Base-by-base conservation (phyloP, 2,113 vertebrate species). In the Setophaga coronata region DNA sequence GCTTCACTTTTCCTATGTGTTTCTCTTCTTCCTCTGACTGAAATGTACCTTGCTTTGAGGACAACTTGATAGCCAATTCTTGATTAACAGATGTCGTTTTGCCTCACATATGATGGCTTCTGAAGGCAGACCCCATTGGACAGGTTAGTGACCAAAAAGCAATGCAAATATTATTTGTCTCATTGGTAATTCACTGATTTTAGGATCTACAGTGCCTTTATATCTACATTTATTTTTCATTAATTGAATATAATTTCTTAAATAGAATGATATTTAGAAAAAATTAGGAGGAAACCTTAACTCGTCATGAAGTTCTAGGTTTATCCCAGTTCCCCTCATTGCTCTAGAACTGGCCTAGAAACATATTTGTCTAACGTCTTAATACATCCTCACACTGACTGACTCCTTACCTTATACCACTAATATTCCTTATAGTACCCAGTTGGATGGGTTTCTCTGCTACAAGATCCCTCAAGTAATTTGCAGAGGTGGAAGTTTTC, bases 161-260 rank as follows among this genome's bases (percentile, higher is more conserved):
- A 71, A 23, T 0, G 0, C 3, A 60, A 61, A 10, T n/a, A n/a
- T 51, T 12, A 20, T 50, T 82, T 51, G 2, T n/a, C 26, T 42
- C 4, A 1, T 33, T 64, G 12, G 4, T 43, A 88, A 51, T 61
- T 67, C 1, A 31, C 20, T 71, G 13, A 56, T 64, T 60, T 94
- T 73, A 82, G 11, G 6, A 36, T 53, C 26, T 60, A 1, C 3
- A 16, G 3, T 65, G n/a, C 33, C 58, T 72, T 82, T 67, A n/a
- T 36, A 40, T 20, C 18, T 9, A 43, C 7, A 47, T 47, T 54
- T 66, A 34, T 29, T 85, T 92, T 82, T 79, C 7, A 56, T 76
- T 80, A 47, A 42, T 48, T 84, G 4, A 73, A n/a, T 69, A 72
- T 6, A 1, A 36, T 47, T 80, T 89, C 15, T 65, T 64, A 56